Evolutionary conservation across 2,888 invertebrate genomes (phyloP).

Genomic region (Glomeris marginata): DNA sequence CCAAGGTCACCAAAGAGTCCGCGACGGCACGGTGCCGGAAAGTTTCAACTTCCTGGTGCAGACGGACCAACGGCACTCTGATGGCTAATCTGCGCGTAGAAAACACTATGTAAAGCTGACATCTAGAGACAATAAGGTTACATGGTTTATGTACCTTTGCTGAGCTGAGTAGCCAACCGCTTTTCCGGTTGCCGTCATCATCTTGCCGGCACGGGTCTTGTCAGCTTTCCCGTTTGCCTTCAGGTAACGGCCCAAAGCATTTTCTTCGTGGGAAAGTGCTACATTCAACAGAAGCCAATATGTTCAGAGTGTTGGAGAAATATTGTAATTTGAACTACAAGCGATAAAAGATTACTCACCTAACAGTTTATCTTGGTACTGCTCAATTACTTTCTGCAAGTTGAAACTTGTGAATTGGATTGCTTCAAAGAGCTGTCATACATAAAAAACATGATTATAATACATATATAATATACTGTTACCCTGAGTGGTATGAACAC

Average conservation of each 20-base stretch:
- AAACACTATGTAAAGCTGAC: conserved; percentile 1
- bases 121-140: background rate
- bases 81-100: conserved; percentile 48
- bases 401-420: conserved; percentile 79
- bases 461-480: too few species aligned
- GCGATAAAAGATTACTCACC: conserved; percentile 33
- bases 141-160: conserved; percentile 41
- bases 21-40: conserved; percentile 86
- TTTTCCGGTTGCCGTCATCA: conserved; percentile 70
- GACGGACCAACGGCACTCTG: conserved; percentile 64
- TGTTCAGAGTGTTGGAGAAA: conserved; percentile 15
- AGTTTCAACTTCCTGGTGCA: conserved; percentile 91
- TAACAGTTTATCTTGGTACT: conserved; percentile 84
- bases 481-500: too few species aligned
- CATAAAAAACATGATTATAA: too few species aligned
- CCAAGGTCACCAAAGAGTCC: conserved; percentile 79
- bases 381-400: conserved; percentile 73
- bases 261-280: conserved; percentile 89
- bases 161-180: conserved; percentile 80
- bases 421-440: conserved; percentile 53
- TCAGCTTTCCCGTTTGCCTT: conserved; percentile 83
- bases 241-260: conserved; percentile 80
- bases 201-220: conserved; percentile 65
- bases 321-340: conserved; percentile 5
- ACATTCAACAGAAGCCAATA: conserved; percentile 17